Evolutionary conservation across 2,113 vertebrate species (phyloP), one percentile per base, ranked within the genome.

Genomic region (Elaphurus davidianus): DNA sequence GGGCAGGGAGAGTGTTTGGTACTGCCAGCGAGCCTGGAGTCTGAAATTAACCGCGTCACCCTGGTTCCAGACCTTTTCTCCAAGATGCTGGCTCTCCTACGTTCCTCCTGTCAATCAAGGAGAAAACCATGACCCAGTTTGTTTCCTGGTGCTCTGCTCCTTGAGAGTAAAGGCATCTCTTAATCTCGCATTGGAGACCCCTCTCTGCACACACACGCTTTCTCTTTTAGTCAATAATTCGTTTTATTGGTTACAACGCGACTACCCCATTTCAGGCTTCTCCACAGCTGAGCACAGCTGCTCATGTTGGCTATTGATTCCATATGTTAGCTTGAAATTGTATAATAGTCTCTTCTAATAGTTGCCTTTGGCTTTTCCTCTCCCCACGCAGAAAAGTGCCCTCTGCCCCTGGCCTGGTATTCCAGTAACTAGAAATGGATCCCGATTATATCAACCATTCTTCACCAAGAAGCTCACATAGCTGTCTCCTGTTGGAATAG

Each of bases 341-440:
- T 99, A 98, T 98, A 98, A 98, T 98, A 98, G 98, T 99, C 97
- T 98, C 91, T 97, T 98, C 98, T 99, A 99, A 99, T 98, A 97
- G 82, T 98, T 99, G 99, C 99, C 98, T 98, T 99, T 98, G 99
- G 99, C 98, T 99, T 98, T 99, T 99, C 98, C 99, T 99, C 97
- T 99, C 97, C 96, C 97, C 98, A 97, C 91, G 98, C 87, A 3
- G 98, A 98, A 98, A 98, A 98, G 92, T 97, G 97, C 98, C 98
- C 98, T 98, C 96, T 98, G 98, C 98, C 98, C 99, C 97, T 98
- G 98, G 98, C 90, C 98, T 98, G 98, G 98, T 98, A 98, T 30
- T 97, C 97, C 98, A 98, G 97, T 98, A 98, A 98, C 98, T 98
- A 98, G 98, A 99, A 99, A 98, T 98, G 97, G 97, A 98, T 98